Percentiles rank a stretch among this genome's conserved stretches.
Evolutionary conservation across 2,797 vertebrate genomes (phyloP).

Genomic region (Enoplosus armatus): DNA sequence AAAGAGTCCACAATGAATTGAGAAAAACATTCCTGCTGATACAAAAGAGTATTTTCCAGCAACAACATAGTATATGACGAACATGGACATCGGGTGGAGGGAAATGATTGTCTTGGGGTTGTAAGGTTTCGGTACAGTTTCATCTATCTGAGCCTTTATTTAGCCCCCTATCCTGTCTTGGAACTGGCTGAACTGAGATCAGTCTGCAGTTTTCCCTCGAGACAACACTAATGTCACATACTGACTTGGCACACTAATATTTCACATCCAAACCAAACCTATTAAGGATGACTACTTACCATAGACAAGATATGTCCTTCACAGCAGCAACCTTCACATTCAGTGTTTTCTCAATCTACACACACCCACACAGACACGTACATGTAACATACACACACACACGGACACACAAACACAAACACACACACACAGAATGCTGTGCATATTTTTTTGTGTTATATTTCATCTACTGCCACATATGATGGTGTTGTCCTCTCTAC

Average conservation of each 20-base stretch:
- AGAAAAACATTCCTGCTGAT: neutral
- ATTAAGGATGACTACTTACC: constrained; percentile 98
- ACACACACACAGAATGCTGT: constrained; percentile 49
- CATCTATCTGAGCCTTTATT: constrained; percentile 88
- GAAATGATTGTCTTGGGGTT: constrained; percentile 77
- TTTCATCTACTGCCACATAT: constrained; percentile 66
- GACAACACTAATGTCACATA: constrained; percentile 96
- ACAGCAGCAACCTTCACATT: constrained; percentile 91
- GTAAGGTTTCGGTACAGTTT: constrained; percentile 77
- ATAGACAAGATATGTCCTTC: constrained; percentile 96
- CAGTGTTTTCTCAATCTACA: constrained; percentile 74
- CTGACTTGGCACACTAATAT: constrained; percentile 92
- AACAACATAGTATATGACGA: constrained; percentile 54
- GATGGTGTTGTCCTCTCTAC: constrained; percentile 49
- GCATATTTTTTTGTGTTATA: constrained; percentile 64
- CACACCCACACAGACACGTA: constrained; percentile 53
- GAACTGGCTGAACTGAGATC: constrained; percentile 87
- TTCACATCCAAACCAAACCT: constrained; percentile 95
- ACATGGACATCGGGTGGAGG: constrained; percentile 62
- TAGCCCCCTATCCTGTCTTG: constrained; percentile 84
- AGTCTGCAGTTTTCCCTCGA: constrained; percentile 90
- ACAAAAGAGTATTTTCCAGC: constrained; percentile 19
- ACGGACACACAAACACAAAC: constrained; percentile 18
- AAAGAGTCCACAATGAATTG: neutral
- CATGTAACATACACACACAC: constrained; percentile 23